These are phyloP conservation scores for Pseudochirops cupreus DNA, from an alignment of 2,797 vertebrate genomes.

Conservation along the genomic window DNA sequence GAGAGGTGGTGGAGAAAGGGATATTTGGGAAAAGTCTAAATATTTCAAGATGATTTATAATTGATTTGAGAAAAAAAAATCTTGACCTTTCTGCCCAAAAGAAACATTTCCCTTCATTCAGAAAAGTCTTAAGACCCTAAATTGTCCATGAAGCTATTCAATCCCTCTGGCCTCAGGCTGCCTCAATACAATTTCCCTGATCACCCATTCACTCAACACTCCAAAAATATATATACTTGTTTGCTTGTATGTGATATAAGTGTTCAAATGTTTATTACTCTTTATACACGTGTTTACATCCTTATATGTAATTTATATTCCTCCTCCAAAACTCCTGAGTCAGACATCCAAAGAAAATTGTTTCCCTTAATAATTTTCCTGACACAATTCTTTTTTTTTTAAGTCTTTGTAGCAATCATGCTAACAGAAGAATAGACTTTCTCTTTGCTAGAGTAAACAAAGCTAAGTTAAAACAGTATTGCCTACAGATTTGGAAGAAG, in stretches of 20 bases:
- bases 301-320: constrained; percentile 37
- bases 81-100: constrained; percentile 1
- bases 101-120: constrained; percentile 26
- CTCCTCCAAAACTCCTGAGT: constrained; percentile 27
- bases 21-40: constrained; percentile 27
- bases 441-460: background rate
- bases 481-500: background rate
- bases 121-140: constrained; percentile 53
- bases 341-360: constrained; percentile 45
- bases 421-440: constrained; percentile 30
- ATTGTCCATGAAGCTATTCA: constrained; percentile 58
- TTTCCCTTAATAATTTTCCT: constrained; percentile 6
- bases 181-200: constrained; percentile 53
- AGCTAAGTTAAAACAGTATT: background rate
- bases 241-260: constrained; percentile 41
- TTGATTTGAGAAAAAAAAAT: background rate
- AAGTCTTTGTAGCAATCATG: background rate
- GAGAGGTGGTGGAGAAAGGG: background rate
- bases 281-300: constrained; percentile 21
- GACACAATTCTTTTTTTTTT: constrained; percentile 25
- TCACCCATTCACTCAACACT: constrained; percentile 48
- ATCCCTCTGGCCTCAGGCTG: constrained; percentile 32
- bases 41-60: constrained; percentile 48
- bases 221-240: constrained; percentile 16
- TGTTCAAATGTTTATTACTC: background rate